Conservation (phyloP, 1,140 invertebrate genomes). For the Drosophila miranda region DNA sequence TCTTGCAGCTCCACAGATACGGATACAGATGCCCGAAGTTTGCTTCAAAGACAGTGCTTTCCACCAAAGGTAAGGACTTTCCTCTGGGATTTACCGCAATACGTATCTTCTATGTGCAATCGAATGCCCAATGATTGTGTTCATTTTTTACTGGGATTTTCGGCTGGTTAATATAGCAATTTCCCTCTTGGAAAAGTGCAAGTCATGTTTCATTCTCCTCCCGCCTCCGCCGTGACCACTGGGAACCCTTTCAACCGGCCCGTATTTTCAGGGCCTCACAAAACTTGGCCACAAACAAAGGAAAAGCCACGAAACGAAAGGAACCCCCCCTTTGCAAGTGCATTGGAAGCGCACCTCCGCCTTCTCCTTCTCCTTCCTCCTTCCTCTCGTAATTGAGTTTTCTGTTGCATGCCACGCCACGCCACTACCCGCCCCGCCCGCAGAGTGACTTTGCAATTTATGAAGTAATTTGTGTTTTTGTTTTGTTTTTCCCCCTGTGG, state of each 20-base stretch:
- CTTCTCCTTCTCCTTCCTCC: not conserved
- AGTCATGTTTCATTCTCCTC: slow-evolving; percentile 21
- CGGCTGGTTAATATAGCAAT: too few relatives aligned
- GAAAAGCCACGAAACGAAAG: slow-evolving; percentile 10
- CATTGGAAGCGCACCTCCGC: slow-evolving; percentile 16
- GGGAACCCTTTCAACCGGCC: slow-evolving; percentile 4
- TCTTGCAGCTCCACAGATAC: too few relatives aligned
- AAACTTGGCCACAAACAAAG: slow-evolving; percentile 35
- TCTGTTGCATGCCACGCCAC: slow-evolving; percentile 8
- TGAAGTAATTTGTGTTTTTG: slow-evolving; percentile 32
- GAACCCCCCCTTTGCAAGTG: slow-evolving; percentile 12
- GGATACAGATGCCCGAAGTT: too few relatives aligned
- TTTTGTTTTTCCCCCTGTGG: slow-evolving; percentile 2
- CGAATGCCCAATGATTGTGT: too few relatives aligned
- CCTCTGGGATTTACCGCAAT: too few relatives aligned
- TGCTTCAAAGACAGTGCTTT: too few relatives aligned
- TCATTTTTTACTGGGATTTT: too few relatives aligned
- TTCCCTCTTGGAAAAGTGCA: not conserved
- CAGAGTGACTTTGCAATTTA: slow-evolving; percentile 42
- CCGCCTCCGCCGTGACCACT: slow-evolving; percentile 4
- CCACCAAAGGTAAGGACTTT: too few relatives aligned
- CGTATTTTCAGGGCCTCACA: slow-evolving; percentile 27
- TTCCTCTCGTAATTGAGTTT: slow-evolving; percentile 31
- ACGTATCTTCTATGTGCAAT: too few relatives aligned
- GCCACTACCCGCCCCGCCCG: not conserved